Base-by-base conservation (phyloP, 2,888 invertebrate genomes). In the Orthosia gothica region DNA sequence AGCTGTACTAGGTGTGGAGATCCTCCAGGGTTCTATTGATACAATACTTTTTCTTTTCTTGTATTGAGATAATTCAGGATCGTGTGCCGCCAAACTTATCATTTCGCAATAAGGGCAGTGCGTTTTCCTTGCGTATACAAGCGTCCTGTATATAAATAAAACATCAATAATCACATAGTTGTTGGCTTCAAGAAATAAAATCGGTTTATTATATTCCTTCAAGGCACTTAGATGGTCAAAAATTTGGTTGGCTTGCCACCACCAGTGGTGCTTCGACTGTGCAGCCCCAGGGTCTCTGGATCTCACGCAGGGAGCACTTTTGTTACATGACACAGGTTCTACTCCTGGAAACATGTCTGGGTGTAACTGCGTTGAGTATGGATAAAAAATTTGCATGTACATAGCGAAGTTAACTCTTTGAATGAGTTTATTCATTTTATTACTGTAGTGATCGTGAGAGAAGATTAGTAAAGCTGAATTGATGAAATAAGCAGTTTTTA, bases 191-290 rank as follows among this genome's bases (percentile, higher is more conserved):
- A 91, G 72, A 78, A 92, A 85, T 76, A 92, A 62, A 64, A 93
- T 72, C 32, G 86, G 73, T n/a, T 88, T 73, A 9, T 88, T 57
- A 65, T 87, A 74, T 74, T 88, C 73, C 55, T 85, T 23, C 18
- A 81, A 79, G 0, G 77, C 74, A 5, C 76, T 65, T n/a, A 93
- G 26, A 64, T 89, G 76, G 32, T 92, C 89, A 72, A 94, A 94
- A 0, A 94, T 88, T 47, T 88, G 87, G 45, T 89, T 91, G 13
- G 84, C 76, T 77, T 91, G 92, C 94, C 92, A 94, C 94, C 92
- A 94, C 93, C 91, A 93, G 64, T 90, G 90, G 32, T 90, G 90
- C 70, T 93, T 94, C 13, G 79, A 75, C 65, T 94, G 93, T 7
- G 88, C 88, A 4, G 88, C 79, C 0, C 40, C 61, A 7, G 84